Conservation (phyloP, 2,113 vertebrate species). For the Scomber colias region DNA sequence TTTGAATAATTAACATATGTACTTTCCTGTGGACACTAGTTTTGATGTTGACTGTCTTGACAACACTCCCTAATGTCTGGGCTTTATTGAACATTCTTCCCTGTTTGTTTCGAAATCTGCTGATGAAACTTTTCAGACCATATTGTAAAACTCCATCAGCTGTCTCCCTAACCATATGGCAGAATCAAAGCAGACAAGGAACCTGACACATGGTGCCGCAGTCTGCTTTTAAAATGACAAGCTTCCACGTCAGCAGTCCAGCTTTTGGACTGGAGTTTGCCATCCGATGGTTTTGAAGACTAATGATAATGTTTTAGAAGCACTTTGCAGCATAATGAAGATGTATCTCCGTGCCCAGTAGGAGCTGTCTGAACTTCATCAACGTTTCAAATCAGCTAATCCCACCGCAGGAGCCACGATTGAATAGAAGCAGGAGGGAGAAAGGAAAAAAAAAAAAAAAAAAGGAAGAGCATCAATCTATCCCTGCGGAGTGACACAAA, state of each 20-base stretch:
- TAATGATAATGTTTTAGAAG: slow-evolving; percentile 74
- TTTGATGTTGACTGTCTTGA: background rate
- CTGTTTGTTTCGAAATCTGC: background rate
- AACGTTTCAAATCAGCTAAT: slow-evolving; percentile 69
- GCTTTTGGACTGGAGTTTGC: slow-evolving; percentile 28
- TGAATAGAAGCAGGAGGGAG: slow-evolving; percentile 26
- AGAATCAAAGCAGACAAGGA: slow-evolving; percentile 30
- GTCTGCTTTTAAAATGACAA: slow-evolving; percentile 58
- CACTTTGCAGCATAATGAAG: slow-evolving; percentile 77
- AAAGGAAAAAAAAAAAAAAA: background rate
- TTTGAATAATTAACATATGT: no score
- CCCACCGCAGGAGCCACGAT: slow-evolving; percentile 41
- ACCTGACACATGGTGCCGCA: slow-evolving; percentile 28
- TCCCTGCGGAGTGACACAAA: slow-evolving; percentile 55
- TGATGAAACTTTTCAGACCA: slow-evolving; percentile 25
- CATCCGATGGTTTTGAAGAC: slow-evolving; percentile 62
- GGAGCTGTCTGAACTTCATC: slow-evolving; percentile 76
- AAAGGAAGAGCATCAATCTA: slow-evolving; percentile 65
- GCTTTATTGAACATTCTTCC: slow-evolving; percentile 19
- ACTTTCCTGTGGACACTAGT: no score
- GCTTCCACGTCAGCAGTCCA: slow-evolving; percentile 18
- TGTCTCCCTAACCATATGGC: slow-evolving; percentile 32
- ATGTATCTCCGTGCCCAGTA: slow-evolving; percentile 65
- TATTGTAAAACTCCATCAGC: slow-evolving; percentile 25
- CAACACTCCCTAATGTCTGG: background rate